Conservation (phyloP, 2,113 vertebrate genomes). For the Megaceryle maxima region DNA sequence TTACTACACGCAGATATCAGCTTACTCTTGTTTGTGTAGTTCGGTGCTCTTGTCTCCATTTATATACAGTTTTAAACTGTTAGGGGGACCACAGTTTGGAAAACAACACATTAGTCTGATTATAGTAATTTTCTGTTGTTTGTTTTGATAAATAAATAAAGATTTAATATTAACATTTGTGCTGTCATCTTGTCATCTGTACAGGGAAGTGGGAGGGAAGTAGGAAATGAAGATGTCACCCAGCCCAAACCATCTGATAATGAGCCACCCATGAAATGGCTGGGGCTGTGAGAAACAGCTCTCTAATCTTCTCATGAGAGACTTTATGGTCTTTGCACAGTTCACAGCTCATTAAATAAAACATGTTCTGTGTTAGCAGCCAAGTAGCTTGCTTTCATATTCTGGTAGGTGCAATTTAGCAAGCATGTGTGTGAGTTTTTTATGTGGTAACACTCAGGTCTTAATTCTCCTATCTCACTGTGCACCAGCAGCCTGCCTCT, state of each 20-base stretch:
- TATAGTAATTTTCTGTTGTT: background rate
- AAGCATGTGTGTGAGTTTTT: background rate
- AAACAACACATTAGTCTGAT: background rate
- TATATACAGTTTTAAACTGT: background rate
- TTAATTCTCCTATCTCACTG: background rate
- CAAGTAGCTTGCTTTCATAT: background rate
- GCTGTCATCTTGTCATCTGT: background rate
- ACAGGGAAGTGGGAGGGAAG: background rate
- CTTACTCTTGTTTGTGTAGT: background rate
- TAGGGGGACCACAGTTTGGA: background rate
- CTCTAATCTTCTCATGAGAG: background rate
- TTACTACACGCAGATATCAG: background rate
- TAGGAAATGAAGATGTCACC: background rate
- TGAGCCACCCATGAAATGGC: background rate
- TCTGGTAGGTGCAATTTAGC: background rate
- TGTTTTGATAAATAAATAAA: slow-evolving; percentile 42
- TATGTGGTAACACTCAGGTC: background rate
- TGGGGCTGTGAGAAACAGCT: background rate
- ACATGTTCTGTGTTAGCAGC: background rate
- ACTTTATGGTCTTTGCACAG: background rate
- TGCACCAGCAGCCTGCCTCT: background rate
- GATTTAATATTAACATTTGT: background rate
- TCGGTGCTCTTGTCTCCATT: background rate
- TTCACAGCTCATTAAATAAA: background rate
- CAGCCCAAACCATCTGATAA: background rate